Conservation (phyloP, 2,888 invertebrate genomes). For the Physocephala rufipes region DNA sequence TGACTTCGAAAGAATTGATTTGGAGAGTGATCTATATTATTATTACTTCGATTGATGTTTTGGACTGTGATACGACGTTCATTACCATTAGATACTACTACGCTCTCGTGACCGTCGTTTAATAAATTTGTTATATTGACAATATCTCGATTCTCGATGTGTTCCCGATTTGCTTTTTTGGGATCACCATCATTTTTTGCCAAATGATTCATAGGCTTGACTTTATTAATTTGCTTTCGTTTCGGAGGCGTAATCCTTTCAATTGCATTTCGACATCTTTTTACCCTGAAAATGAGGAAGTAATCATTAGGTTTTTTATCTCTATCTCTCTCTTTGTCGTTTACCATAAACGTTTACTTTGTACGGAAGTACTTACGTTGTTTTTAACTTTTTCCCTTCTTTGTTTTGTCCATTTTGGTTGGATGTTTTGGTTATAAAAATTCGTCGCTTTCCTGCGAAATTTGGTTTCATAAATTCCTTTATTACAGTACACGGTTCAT, state of each 20-base stretch:
- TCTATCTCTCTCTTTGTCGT: too few relatives aligned
- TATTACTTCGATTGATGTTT: conserved; percentile 37
- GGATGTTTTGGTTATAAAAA: neutral
- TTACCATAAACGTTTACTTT: too few relatives aligned
- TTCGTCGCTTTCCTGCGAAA: neutral
- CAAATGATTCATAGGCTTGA: conserved; percentile 44
- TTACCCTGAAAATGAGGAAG: neutral
- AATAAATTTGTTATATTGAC: conserved; percentile 37
- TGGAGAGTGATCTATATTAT: conserved; percentile 9
- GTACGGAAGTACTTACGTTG: neutral
- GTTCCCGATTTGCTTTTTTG: conserved; percentile 33
- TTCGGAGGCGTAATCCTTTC: conserved; percentile 24
- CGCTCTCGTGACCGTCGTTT: conserved; percentile 31
- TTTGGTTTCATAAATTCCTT: neutral
- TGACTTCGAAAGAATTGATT: conserved; percentile 2
- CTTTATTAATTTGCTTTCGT: conserved; percentile 45
- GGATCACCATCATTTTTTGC: conserved; percentile 40
- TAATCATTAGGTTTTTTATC: too few relatives aligned
- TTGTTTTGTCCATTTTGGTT: neutral
- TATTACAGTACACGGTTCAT: conserved; percentile 6
- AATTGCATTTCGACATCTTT: conserved; percentile 7
- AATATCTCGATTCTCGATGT: conserved; percentile 38
- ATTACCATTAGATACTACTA: conserved; percentile 35
- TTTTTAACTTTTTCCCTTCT: neutral
- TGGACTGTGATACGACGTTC: conserved; percentile 38